Base-by-base conservation (phyloP, 2,888 invertebrate species). In the Cerceris rybyensis region DNA sequence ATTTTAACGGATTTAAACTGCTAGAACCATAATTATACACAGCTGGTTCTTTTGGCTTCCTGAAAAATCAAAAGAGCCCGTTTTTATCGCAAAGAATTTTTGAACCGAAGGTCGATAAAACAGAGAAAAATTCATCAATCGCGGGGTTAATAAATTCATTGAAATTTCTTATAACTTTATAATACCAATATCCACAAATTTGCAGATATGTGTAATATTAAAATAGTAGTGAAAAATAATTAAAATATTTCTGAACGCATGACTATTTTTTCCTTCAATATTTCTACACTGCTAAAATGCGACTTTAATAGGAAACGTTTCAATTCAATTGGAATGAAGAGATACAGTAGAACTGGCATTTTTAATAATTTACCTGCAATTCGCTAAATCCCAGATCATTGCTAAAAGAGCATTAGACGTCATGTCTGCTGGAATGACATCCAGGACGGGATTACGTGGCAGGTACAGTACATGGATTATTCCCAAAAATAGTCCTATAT, bases 11-110 rank as follows among this genome's bases (percentile, higher is more conserved):
- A 90, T 98, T 98, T 80, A 96, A 94, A 1, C 94, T 93, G 0
- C 97, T 96, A 0, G 97, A 96, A 1, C 97, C 96, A 91, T 96
- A 97, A 93, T 98, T 98, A 93, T 96, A 98, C 58, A 98, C 95
- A 0, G 95, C 93, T 78, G 93, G 86, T 88, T 91, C 88, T 86
- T 81, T 78, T 2, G 78, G 74, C 42, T 64, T 59, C 5, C 69
- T 65, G 46, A 49, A 8, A 39, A 39, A 9, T 9, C 8, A 9
- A 41, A 50, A 13, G 7, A 52, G 28, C 4, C 28, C 28, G 28
- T 28, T 28, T 28, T 28, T 28, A 28, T 2, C 28, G 28, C 4
- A 28, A 28, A 28, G 28, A 28, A 28, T 28, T 28, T 28, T 28
- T 28, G 28, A 28, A 28, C 28, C 2, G 28, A 28, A 28, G 28